phyloP scores from a whole-genome alignment of 2,113 vertebrate species.

The Acrocephalus arundinaceus region DNA sequence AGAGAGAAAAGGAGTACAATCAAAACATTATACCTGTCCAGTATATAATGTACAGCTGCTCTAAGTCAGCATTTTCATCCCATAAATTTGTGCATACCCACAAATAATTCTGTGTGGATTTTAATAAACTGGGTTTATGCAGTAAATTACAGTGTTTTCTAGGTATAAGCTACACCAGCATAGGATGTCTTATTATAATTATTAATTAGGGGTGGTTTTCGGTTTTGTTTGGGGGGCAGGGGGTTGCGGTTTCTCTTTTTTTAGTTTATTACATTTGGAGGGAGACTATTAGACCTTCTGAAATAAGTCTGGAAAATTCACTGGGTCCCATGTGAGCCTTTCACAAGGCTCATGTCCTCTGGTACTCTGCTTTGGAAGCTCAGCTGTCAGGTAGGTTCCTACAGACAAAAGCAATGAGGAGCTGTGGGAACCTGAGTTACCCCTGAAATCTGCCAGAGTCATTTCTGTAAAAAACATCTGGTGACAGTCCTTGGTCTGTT shows the following conservation, averaged over 20 bases:
- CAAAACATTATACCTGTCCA: neutral
- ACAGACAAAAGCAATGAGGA: neutral
- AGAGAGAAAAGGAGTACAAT: neutral
- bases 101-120: neutral
- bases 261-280: neutral
- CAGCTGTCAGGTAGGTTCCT: neutral
- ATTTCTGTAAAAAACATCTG: neutral
- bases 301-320: neutral
- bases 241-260: accelerated
- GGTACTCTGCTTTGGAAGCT: neutral
- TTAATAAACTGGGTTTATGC: neutral
- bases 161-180: neutral
- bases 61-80: neutral
- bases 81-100: neutral
- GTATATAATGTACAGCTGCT: neutral
- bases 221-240: accelerated
- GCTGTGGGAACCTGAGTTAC: neutral
- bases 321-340: neutral
- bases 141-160: neutral
- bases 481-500: neutral
- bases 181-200: neutral
- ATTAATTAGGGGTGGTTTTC: neutral
- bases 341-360: neutral
- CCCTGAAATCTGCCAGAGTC: neutral
- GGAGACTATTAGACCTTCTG: neutral